Percentiles rank a stretch among this genome's conserved stretches.
phyloP scores from a whole-genome alignment of 2,888 invertebrate genomes.

The Lysandra bellargus region DNA sequence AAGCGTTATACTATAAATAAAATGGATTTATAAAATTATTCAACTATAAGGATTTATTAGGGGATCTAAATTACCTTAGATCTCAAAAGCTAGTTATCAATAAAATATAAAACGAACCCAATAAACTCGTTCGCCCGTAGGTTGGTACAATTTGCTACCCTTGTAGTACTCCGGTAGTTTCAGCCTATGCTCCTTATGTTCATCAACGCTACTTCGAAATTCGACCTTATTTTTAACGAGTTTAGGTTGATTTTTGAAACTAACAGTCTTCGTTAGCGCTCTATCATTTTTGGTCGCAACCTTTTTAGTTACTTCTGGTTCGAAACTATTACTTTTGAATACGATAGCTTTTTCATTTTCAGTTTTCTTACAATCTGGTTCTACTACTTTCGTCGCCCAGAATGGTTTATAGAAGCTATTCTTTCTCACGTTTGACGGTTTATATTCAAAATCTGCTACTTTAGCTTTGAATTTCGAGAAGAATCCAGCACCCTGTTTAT shows the following conservation, averaged over 20 bases:
- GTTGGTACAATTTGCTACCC: constrained; percentile 69
- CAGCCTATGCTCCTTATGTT: constrained; percentile 54
- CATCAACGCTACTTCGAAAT: constrained; percentile 44
- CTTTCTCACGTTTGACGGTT: constrained; percentile 56
- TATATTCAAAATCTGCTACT: constrained; percentile 63
- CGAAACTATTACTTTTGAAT: constrained; percentile 12
- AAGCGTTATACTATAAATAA: too few species aligned
- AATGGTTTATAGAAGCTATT: constrained; percentile 64
- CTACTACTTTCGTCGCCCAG: constrained; percentile 62
- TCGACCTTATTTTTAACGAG: neutral
- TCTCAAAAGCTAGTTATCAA: neutral
- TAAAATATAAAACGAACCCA: constrained; percentile 60
- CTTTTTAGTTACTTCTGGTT: constrained; percentile 41
- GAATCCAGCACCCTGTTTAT: constrained; percentile 48
- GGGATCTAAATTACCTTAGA: too few species aligned
- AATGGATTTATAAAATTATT: too few species aligned
- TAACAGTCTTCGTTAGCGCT: constrained; percentile 27
- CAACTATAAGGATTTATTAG: too few species aligned
- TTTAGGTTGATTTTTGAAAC: neutral
- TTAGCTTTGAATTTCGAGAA: constrained; percentile 61
- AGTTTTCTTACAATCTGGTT: constrained; percentile 36
- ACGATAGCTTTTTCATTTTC: neutral
- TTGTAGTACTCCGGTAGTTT: constrained; percentile 55
- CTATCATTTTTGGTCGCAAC: constrained; percentile 41
- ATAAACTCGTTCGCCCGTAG: constrained; percentile 65